A percentile compares a stretch with the other conserved stretches of the same genome.
phyloP scores from a whole-genome alignment of 2,113 vertebrate species.

The Camelus dromedarius region DNA sequence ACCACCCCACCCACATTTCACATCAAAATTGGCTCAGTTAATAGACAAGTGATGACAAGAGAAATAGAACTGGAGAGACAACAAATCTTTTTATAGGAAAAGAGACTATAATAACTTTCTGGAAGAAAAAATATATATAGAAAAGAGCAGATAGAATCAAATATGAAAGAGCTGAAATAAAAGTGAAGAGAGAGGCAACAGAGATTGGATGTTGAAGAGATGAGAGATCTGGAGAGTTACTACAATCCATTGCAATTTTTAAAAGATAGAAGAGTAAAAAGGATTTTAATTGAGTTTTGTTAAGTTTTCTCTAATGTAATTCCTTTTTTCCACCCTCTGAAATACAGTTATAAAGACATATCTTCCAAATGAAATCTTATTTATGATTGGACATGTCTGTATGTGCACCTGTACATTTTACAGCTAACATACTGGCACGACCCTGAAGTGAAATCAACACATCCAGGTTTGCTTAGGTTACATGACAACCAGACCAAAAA shows the following conservation, averaged over 20 bases:
- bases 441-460: not conserved
- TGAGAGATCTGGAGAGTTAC: not conserved
- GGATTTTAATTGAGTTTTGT: not conserved
- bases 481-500: not conserved
- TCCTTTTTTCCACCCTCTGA: not conserved
- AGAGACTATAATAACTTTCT: not conserved
- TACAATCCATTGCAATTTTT: not conserved
- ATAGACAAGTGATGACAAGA: not conserved
- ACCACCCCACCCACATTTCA: not conserved
- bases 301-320: not conserved
- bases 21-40: not conserved
- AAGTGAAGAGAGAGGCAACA: not conserved
- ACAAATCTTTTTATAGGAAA: not conserved
- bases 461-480: not conserved
- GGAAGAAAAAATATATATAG: not conserved
- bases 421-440: not conserved
- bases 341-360: not conserved
- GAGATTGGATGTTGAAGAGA: not conserved
- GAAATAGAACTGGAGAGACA: not conserved
- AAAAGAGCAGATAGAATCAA: not conserved
- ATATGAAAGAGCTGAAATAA: not conserved
- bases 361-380: not conserved
- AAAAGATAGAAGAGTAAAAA: not conserved
- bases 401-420: not conserved
- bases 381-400: not conserved